phyloP scores from a whole-genome alignment of 2,797 vertebrate species.

The Gadopsis marmoratus region DNA sequence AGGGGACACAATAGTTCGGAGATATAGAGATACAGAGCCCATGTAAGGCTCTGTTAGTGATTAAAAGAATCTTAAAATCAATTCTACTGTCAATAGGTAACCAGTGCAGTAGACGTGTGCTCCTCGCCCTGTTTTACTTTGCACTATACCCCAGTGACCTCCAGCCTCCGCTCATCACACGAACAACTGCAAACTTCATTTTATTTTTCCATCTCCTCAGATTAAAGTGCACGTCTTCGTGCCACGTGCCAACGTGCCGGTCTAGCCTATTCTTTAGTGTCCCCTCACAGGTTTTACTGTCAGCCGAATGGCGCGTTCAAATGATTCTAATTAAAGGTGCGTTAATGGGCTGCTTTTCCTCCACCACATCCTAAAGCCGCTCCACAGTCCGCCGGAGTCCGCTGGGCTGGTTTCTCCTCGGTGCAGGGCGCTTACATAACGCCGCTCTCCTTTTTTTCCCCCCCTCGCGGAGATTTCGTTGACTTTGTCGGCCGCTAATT shows the following conservation, averaged over 20 bases:
- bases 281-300: not conserved
- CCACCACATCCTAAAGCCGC: not conserved
- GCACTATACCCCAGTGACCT: not conserved
- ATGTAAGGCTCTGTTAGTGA: too few species aligned
- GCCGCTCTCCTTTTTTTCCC: not conserved
- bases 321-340: not conserved
- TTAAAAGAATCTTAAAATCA: too few species aligned
- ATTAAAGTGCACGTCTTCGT: not conserved
- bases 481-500: constrained; percentile 21
- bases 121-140: too few species aligned
- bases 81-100: too few species aligned
- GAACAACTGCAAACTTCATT: not conserved
- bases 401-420: constrained; percentile 33
- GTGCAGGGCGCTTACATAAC: constrained; percentile 62
- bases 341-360: not conserved
- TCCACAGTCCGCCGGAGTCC: constrained; percentile 22
- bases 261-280: not conserved
- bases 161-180: not conserved
- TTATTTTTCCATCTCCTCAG: not conserved
- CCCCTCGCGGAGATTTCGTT: constrained; percentile 64
- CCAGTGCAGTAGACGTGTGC: too few species aligned
- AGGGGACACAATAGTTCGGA: too few species aligned
- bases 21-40: too few species aligned
- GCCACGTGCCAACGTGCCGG: not conserved
- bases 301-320: not conserved